Evolutionary conservation across 2,888 invertebrate genomes (phyloP), one percentile per base, ranked within the genome.

Genomic region (Villa cingulata): DNA sequence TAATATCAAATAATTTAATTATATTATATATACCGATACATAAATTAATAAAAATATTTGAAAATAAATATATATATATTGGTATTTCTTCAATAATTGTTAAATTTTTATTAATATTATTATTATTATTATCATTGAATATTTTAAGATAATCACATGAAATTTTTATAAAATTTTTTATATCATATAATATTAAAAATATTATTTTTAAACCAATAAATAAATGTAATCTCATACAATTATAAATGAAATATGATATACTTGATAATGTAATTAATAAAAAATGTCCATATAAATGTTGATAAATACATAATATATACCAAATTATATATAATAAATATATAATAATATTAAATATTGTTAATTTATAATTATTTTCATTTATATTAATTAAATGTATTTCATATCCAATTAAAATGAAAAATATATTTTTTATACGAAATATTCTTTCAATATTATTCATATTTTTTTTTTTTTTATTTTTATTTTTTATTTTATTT

Each of bases 391-490:
- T 56, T 51, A 55, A 54, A 41, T 57, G 56, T 15, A 58, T 20
- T 39, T 60, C 59, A 43, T 58, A 60, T 27, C 60, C 59, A 19
- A 51, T 55, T 39, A 51, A 27, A 29, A 59, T 40, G 15, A 56
- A 53, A 20, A 58, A 53, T 9, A 51, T 41, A 41, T 58, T 59
- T 15, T 55, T 50, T 19, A 57, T 50, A 10, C 55, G 52, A 37
- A 60, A 48, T 48, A 60, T 50, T 23, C 60, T 58, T 41, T 51
- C 49, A 37, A 53, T 48, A 51, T 60, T 58, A 60, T 60, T 61
- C 40, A 4, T 34, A 18, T 18, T 18, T 1, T 10, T 37, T 18
- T 4, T 17, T 37, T 37, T 16, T 5, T 16, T 5, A 14, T 37
- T 19, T 9, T 43, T 43, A 9, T 18, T 17, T 18, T 37, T 2